Percentiles rank a stretch among this genome's conserved stretches.
phyloP scores from a whole-genome alignment of 1,140 invertebrate genomes.

The Heliothis subflexa region DNA sequence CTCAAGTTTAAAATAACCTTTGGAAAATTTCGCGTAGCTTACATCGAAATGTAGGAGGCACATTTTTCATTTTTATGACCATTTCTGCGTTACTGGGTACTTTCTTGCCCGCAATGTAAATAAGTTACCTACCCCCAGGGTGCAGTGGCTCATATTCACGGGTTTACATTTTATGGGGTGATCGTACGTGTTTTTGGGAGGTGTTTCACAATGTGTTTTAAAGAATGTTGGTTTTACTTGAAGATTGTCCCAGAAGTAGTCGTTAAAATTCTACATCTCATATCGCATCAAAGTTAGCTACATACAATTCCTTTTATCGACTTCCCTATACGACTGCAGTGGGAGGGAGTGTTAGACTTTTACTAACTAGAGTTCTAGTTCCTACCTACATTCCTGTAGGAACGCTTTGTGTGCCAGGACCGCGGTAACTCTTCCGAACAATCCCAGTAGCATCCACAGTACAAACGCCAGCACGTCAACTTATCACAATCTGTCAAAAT shows the following conservation, averaged over 20 bases:
- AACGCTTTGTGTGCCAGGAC: background rate
- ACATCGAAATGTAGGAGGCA: constrained; percentile 5
- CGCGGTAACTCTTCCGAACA: too few species aligned
- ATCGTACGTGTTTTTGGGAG: background rate
- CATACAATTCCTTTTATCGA: background rate
- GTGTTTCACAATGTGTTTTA: background rate
- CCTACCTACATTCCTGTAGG: background rate
- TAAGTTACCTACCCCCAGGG: constrained; percentile 10
- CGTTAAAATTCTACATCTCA: background rate
- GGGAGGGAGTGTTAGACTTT: too few species aligned
- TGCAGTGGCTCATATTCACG: constrained; percentile 10
- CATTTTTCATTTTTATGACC: constrained; percentile 37
- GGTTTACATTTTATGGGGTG: background rate
- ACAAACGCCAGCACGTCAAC: too few species aligned
- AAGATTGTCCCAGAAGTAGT: too few species aligned
- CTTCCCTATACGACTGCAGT: too few species aligned
- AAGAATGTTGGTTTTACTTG: background rate
- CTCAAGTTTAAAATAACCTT: background rate
- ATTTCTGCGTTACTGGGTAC: background rate
- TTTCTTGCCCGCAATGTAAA: constrained; percentile 20
- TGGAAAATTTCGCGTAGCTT: background rate
- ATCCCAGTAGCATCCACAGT: too few species aligned
- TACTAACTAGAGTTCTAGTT: background rate
- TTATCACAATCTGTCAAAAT: too few species aligned
- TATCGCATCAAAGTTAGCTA: background rate